Percentiles rank a stretch among this genome's conserved stretches.
phyloP scores from a whole-genome alignment of 2,113 vertebrate species.

The Rhadina sibilatrix region DNA sequence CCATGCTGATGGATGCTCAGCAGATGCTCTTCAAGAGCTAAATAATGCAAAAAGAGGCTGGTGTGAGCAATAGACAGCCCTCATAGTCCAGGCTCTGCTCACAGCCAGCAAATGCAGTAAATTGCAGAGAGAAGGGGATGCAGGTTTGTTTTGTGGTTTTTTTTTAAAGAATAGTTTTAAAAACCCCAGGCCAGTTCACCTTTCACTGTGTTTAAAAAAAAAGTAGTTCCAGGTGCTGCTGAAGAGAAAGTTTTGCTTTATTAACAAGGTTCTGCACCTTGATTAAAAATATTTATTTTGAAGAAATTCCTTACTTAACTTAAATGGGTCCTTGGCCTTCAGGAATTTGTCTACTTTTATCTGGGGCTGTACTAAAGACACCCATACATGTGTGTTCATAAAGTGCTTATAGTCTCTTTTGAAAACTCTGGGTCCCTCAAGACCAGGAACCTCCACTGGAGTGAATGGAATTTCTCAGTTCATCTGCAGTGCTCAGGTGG shows the following conservation, averaged over 20 bases:
- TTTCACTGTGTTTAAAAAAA: neutral
- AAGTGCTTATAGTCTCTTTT: neutral
- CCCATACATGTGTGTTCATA: rapidly evolving
- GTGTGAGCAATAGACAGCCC: slow-evolving; percentile 36
- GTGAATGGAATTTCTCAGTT: neutral
- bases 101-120: slow-evolving; percentile 14
- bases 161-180: neutral
- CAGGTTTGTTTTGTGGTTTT: no score
- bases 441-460: neutral
- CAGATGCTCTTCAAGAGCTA: slow-evolving; percentile 68
- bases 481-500: neutral
- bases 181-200: neutral
- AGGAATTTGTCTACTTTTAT: neutral
- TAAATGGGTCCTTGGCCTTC: neutral
- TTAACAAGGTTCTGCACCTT: neutral
- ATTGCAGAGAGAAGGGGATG: neutral
- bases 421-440: neutral
- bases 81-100: slow-evolving; percentile 6
- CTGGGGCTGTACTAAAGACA: neutral
- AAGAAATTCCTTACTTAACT: neutral
- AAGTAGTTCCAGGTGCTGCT: neutral
- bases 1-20: slow-evolving; percentile 62
- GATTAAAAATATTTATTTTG: neutral
- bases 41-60: slow-evolving; percentile 65
- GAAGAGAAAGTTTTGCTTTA: neutral